These are phyloP conservation scores for Sussaba pulchella DNA, from an alignment of 2,888 invertebrate species.

Conservation along the genomic window DNA sequence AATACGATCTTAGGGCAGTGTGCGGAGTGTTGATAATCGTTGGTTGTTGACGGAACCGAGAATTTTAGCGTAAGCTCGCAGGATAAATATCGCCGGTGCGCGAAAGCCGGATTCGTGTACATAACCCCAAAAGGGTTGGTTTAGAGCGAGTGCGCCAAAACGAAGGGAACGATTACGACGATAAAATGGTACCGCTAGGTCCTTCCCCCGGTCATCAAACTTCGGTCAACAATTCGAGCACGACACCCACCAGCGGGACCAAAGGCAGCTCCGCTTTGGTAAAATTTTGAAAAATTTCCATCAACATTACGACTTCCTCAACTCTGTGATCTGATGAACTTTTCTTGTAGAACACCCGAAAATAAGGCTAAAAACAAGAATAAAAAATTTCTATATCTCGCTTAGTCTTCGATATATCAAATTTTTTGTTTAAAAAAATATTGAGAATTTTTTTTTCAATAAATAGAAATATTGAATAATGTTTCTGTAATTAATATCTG, in stretches of 20 bases:
- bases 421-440: no score
- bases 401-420: no score
- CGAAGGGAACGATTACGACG: neutral
- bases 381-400: no score
- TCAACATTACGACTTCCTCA: neutral
- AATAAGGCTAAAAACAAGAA: no score
- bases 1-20: neutral
- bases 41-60: neutral
- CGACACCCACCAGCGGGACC: constrained; percentile 85
- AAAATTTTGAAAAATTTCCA: constrained; percentile 50
- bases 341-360: no score
- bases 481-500: no score
- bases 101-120: constrained; percentile 36
- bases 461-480: no score
- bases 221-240: constrained; percentile 75
- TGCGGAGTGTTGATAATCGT: neutral
- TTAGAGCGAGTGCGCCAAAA: no score
- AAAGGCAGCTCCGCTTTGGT: constrained; percentile 87
- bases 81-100: constrained; percentile 1
- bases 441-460: no score
- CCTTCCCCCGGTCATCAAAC: constrained; percentile 87
- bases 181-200: constrained; percentile 89
- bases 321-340: no score
- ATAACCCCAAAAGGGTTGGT: constrained; percentile 60
- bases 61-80: neutral